phyloP scores from a whole-genome alignment of 2,113 vertebrate species.

The Ciconia stormi region DNA sequence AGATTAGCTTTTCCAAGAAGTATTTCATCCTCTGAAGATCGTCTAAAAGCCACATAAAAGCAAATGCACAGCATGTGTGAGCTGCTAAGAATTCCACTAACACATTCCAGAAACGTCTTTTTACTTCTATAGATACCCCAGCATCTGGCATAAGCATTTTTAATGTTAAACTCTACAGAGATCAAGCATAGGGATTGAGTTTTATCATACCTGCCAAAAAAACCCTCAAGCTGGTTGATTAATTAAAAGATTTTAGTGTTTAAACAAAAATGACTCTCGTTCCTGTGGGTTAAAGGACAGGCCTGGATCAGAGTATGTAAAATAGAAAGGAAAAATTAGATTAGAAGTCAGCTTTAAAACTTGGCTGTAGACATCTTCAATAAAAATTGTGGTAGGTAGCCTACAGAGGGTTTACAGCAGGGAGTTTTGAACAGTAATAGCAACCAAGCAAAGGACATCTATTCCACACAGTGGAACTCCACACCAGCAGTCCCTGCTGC shows the following conservation, averaged over 20 bases:
- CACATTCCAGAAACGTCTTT: neutral
- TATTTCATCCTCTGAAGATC: neutral
- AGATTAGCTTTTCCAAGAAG: neutral
- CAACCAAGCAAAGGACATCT: neutral
- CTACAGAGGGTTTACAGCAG: neutral
- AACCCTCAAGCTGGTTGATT: neutral
- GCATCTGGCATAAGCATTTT: neutral
- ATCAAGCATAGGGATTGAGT: neutral
- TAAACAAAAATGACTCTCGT: neutral
- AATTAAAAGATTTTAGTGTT: neutral
- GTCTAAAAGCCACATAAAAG: neutral
- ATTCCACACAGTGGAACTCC: neutral
- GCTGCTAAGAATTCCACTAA: neutral
- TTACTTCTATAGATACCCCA: neutral
- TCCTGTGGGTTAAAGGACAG: neutral
- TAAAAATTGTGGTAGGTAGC: neutral
- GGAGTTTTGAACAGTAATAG: neutral
- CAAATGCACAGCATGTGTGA: neutral
- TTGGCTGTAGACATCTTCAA: neutral
- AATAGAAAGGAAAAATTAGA: neutral
- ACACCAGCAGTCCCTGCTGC: neutral
- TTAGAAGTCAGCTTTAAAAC: neutral
- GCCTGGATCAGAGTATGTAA: neutral
- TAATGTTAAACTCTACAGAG: neutral
- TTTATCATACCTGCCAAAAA: neutral